Base-by-base conservation (phyloP, 2,113 vertebrate genomes). In the Stegastes partitus region DNA sequence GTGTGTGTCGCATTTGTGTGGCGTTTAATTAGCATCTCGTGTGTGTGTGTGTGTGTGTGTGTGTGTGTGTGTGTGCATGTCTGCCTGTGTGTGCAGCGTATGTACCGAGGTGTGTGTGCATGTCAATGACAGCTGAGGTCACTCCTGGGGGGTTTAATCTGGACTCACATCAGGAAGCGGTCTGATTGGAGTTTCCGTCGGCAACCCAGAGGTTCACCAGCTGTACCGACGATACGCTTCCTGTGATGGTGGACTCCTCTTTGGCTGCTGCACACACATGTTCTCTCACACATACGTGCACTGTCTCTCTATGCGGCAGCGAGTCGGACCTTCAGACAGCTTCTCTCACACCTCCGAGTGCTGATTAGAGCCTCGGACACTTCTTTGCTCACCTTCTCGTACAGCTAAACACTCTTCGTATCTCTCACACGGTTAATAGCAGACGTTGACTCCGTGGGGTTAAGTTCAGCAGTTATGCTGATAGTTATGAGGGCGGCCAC, bases 201-300 rank as follows among this genome's bases (percentile, higher is more conserved):
- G 82, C 91, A 90, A 89, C 92, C 89, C 90, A 90, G 92, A 90
- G 91, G 90, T 92, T 93, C 83, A 87, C 90, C 92, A 92, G 90
- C 91, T 93, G 92, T 72, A 92, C 84, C 18, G 31, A 76, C 74
- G 81, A 88, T 77, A 18, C 26, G 16, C 84, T 92, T 88, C 84
- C 85, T 89, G 78, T 79, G 67, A 64, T 53, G 51, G 62, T 69
- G 73, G 69, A 75, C 54, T 71, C 44, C 53, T 25, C 53, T 45
- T 16, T 37, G 6, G 1, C 54, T 57, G 19, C 25, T n/a, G 18
- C 51, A 54, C 15, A 42, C 45, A 58, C 54, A 50, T 31, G 25
- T 19, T 45, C 44, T 18, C 4, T 47, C 21, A 34, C 26, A 64
- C 56, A 67, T 68, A 28, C 62, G 45, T 61, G 50, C 57, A 51